These are phyloP conservation scores for Castor canadensis DNA, from an alignment of 2,113 vertebrate species.

Conservation along the genomic window DNA sequence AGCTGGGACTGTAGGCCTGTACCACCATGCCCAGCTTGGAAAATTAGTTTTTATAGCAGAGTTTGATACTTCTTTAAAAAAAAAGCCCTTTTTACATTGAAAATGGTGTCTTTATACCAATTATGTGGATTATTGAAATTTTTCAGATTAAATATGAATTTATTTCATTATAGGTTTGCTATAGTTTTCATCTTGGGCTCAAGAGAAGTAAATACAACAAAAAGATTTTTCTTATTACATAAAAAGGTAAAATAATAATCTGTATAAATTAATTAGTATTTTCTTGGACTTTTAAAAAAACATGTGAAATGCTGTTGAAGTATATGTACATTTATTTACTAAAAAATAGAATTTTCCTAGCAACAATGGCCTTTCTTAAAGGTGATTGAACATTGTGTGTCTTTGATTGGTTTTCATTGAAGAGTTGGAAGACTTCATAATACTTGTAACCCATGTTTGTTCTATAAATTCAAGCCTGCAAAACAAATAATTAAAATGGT, in stretches of 20 bases:
- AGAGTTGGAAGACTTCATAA: not conserved
- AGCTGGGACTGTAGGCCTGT: no score
- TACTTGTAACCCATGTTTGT: not conserved
- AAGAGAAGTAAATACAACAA: not conserved
- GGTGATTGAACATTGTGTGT: not conserved
- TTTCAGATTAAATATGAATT: not conserved
- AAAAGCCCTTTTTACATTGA: not conserved
- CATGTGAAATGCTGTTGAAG: not conserved
- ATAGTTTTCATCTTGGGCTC: not conserved
- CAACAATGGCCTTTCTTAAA: not conserved
- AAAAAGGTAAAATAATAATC: not conserved
- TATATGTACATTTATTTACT: not conserved
- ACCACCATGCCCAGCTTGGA: no score
- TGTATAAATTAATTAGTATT: not conserved
- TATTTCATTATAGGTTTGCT: not conserved
- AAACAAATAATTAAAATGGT: not conserved
- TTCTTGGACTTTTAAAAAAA: not conserved
- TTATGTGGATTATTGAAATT: not conserved
- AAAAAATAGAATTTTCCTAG: not conserved
- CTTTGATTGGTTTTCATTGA: not conserved
- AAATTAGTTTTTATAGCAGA: not conserved
- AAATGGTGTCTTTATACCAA: not conserved
- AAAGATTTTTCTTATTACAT: not conserved
- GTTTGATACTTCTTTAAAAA: not conserved
- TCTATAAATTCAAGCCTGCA: not conserved